These are phyloP conservation scores for Glaucopsyche alexis DNA, from an alignment of 2,888 invertebrate species.

Conservation along the genomic window DNA sequence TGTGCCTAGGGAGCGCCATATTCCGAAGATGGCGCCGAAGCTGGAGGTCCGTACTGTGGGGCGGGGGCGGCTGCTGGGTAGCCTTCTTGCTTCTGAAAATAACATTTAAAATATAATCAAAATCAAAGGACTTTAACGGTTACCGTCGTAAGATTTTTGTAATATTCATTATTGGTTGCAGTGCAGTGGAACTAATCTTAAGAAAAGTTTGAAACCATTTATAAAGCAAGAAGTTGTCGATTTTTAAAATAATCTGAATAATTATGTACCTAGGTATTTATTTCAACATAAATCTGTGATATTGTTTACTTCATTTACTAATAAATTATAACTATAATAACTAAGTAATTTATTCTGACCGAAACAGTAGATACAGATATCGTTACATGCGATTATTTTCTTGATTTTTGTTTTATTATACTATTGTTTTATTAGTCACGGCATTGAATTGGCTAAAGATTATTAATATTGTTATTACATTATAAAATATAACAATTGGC, in stretches of 20 bases:
- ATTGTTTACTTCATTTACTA: too few relatives aligned
- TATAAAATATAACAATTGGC: not conserved
- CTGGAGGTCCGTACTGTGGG: constrained; percentile 71
- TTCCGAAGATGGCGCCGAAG: constrained; percentile 76
- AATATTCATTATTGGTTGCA: too few relatives aligned
- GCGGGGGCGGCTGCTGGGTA: constrained; percentile 73
- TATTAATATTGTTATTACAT: not conserved
- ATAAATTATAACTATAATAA: too few relatives aligned
- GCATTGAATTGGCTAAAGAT: not conserved
- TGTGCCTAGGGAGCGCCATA: constrained; percentile 78
- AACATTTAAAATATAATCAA: constrained; percentile 25
- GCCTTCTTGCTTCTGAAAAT: constrained; percentile 79
- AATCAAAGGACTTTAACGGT: not conserved
- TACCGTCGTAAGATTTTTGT: not conserved
- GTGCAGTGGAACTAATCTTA: not conserved
- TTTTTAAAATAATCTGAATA: not conserved
- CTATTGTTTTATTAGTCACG: constrained; percentile 20
- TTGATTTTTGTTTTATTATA: not conserved
- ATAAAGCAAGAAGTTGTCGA: not conserved
- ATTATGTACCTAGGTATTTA: too few relatives aligned
- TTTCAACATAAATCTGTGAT: too few relatives aligned
- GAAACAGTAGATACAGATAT: not conserved
- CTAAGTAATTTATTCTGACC: too few relatives aligned
- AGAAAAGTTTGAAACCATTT: too few relatives aligned
- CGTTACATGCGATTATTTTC: not conserved